Base-by-base conservation (phyloP, 2,888 invertebrate genomes). In the Oxytorus armatus region DNA sequence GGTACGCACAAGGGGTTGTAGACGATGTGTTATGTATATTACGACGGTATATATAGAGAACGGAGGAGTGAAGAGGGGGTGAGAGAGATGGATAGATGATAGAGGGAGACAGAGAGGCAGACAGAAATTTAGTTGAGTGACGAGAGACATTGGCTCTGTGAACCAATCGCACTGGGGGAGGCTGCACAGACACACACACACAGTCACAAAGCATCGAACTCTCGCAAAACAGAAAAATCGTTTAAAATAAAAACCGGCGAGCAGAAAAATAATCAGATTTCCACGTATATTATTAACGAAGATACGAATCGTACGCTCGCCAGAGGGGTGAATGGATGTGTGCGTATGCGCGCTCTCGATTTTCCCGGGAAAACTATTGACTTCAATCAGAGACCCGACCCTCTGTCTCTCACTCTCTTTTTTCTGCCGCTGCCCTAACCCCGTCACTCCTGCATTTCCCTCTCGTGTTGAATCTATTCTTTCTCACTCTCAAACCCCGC, bases 191-290 rank as follows among this genome's bases (percentile, higher is more conserved):
- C 23, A 18, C 2, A 47, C 3, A 51, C 51, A 21, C 23, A 21
- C 51, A 21, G 14, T 16, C 29, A 59, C 61, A 51, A 61, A 51
- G 47, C 44, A 59, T 47, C 29, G 66, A 57, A 77, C 25, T 61
- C 63, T 73, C 42, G 51, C 29, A 75, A 63, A 65, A 65, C 29
- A 66, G 33, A 66, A 73, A 66, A 55, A 49, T 87, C 86, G 87
- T 87, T 88, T 85, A 85, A 89, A 90, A 91, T 90, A 89, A 91
- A 91, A 91, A 88, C 86, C 87, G 69, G 83, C 87, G 86, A 86
- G 88, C 86, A 89, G 89, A 90, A 90, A 90, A 90, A 90, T 90
- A 91, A 91, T 91, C 90, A 90, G 90, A 90, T 90, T 90, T 89
- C 86, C 88, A 86, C 88, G 88, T 90, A 89, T 89, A 91, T 90